These are phyloP conservation scores for Aphrocallistes beatrix DNA, from an alignment of 37 sponge, comb jelly and placozoan genomes.

Conservation along the genomic window DNA sequence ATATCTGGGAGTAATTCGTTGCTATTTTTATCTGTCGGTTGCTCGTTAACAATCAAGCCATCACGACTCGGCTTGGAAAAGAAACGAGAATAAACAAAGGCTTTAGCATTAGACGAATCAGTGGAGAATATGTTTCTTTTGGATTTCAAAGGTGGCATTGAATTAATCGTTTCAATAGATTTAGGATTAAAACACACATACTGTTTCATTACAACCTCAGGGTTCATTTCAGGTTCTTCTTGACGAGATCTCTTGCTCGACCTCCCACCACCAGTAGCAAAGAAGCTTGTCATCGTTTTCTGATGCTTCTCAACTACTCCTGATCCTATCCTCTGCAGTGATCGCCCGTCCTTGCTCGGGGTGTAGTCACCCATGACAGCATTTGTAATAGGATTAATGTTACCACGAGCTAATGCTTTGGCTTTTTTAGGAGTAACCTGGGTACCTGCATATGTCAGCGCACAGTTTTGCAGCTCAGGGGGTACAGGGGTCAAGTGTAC, in stretches of 20 bases:
- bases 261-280: background rate
- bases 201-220: background rate
- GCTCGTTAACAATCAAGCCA: background rate
- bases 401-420: conserved; percentile 65
- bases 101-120: background rate
- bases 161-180: background rate
- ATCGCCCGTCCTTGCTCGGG: conserved; percentile 42
- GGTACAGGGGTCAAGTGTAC: conserved; percentile 52
- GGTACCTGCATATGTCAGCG: conserved; percentile 57
- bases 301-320: background rate
- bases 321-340: background rate
- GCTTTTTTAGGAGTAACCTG: conserved; percentile 57
- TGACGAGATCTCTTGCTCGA: background rate
- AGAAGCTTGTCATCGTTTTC: background rate
- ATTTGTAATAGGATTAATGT: conserved; percentile 67
- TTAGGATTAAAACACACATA: background rate
- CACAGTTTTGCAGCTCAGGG: conserved; percentile 31
- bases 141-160: background rate
- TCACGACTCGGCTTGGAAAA: background rate
- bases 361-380: conserved; percentile 54
- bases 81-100: background rate
- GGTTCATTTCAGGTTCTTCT: background rate
- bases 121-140: background rate
- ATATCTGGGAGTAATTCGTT: background rate
- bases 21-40: background rate